Conservation (phyloP, 2,888 invertebrate genomes). For the Steromphala cineraria region DNA sequence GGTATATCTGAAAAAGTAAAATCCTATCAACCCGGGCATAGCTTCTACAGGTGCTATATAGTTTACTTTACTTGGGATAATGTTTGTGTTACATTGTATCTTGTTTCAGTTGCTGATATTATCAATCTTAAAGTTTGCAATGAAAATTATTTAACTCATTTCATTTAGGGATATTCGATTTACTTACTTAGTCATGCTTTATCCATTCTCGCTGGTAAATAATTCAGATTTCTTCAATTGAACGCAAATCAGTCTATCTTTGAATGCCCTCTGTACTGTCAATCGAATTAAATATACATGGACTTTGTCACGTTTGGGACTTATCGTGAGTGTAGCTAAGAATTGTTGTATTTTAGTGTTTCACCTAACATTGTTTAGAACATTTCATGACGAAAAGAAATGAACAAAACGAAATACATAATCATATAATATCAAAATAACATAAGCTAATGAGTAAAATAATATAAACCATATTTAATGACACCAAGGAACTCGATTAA, state of each 20-base stretch:
- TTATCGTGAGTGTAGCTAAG: no score
- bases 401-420: no score
- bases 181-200: conserved; percentile 2
- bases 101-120: neutral
- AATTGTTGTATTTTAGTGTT: no score
- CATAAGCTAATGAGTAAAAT: no score
- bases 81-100: neutral
- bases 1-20: conserved; percentile 19
- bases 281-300: neutral
- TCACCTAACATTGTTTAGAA: no score
- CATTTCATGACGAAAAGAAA: no score
- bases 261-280: conserved; percentile 8
- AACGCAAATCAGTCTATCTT: neutral
- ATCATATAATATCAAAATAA: no score
- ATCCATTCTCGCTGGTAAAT: neutral
- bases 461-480: no score
- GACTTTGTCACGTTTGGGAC: no score
- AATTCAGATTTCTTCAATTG: neutral
- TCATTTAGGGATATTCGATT: neutral
- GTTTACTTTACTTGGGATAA: neutral
- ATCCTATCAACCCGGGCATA: neutral
- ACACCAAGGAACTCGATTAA: no score
- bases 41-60: neutral
- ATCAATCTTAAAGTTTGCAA: neutral
- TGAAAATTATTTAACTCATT: neutral